These are phyloP conservation scores for Agrypnus murinus DNA, from an alignment of 2,888 invertebrate genomes.

Conservation along the genomic window DNA sequence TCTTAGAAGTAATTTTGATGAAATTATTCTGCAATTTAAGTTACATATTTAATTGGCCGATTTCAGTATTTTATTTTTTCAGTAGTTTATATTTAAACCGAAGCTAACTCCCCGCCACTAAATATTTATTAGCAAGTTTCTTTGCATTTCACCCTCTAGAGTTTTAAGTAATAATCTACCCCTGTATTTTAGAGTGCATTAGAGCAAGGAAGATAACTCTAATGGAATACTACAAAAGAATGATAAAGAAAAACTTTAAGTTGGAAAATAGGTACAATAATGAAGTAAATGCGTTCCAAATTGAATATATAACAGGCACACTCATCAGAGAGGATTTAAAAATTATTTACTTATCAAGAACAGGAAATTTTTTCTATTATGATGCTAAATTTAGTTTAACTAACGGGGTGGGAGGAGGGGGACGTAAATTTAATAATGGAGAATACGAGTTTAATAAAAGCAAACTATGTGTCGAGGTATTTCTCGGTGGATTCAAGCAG, in stretches of 20 bases:
- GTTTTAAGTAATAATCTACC: conserved; percentile 53
- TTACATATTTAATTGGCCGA: too few species aligned
- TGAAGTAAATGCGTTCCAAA: conserved; percentile 40
- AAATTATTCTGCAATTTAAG: too few species aligned
- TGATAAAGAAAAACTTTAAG: conserved; percentile 33
- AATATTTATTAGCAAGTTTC: conserved; percentile 54
- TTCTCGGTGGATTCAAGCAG: conserved; percentile 59
- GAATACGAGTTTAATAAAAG: conserved; percentile 33
- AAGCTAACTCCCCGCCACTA: conserved; percentile 48
- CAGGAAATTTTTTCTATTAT: too few species aligned
- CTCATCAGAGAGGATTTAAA: too few species aligned
- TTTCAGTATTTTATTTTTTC: too few species aligned
- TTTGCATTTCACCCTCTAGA: conserved; percentile 54
- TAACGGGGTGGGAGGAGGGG: too few species aligned
- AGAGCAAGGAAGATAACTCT: conserved; percentile 43
- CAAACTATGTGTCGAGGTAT: conserved; percentile 39
- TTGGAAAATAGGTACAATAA: conserved; percentile 26
- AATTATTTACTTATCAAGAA: too few species aligned
- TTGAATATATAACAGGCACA: conserved; percentile 18
- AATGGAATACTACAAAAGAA: conserved; percentile 43
- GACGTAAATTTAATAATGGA: conserved; percentile 5
- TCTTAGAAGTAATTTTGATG: too few species aligned
- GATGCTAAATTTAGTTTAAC: too few species aligned
- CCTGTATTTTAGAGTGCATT: conserved; percentile 50
- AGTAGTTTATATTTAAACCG: conserved; percentile 48